phyloP scores from a whole-genome alignment of 2,888 invertebrate species.

The Crematogaster levior region DNA sequence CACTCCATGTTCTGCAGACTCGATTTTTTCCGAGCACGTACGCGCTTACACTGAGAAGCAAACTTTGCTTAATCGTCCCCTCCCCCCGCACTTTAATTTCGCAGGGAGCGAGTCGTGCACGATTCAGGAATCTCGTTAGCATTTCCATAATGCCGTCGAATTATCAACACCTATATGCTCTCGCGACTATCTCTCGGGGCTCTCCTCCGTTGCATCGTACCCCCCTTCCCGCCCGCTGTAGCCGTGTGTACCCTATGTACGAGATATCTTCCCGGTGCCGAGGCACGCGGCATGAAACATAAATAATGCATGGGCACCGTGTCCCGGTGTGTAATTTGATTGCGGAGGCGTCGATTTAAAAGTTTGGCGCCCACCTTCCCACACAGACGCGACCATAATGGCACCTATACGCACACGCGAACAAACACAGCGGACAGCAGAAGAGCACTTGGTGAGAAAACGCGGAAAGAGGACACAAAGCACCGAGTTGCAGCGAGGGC shows the following conservation, averaged over 20 bases:
- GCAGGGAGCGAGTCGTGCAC: conserved; percentile 30
- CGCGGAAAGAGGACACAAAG: conserved; percentile 31
- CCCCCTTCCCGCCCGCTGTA: background rate
- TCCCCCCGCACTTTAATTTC: conserved; percentile 25
- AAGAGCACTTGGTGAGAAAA: conserved; percentile 9
- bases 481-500: background rate
- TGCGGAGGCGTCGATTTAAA: conserved; percentile 83
- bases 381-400: conserved; percentile 75
- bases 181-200: conserved; percentile 47
- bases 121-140: conserved; percentile 66
- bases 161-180: conserved; percentile 71
- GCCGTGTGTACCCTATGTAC: conserved; percentile 8
- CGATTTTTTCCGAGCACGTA: conserved; percentile 53
- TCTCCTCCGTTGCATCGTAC: background rate
- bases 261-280: conserved; percentile 56
- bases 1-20: conserved; percentile 4
- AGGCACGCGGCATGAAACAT: conserved; percentile 81
- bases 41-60: conserved; percentile 41
- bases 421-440: background rate
- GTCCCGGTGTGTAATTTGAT: conserved; percentile 84
- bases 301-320: conserved; percentile 83
- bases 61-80: conserved; percentile 35
- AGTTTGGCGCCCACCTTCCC: conserved; percentile 79
- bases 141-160: conserved; percentile 73
- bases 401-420: conserved; percentile 72